Evolutionary conservation across 2,113 vertebrate species (phyloP).

Genomic region (Cryptomyrus ogoouensis): DNA sequence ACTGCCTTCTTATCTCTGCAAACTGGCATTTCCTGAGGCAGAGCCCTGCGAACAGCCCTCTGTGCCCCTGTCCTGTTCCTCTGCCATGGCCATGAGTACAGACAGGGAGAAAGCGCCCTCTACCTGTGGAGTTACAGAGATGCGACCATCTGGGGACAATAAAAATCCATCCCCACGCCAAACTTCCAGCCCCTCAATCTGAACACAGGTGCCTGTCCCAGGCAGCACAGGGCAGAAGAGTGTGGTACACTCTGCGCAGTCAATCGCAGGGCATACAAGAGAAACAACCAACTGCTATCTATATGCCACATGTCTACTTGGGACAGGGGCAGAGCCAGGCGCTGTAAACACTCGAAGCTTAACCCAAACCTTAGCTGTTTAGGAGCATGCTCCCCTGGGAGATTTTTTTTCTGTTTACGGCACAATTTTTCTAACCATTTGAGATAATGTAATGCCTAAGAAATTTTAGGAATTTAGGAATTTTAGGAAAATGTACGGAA

Average conservation of each 20-base stretch:
- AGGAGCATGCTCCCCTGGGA: too few relatives aligned
- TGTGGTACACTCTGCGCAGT: background rate
- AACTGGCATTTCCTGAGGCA: conserved; percentile 35
- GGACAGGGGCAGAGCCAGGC: background rate
- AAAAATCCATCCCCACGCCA: background rate
- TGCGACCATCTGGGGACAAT: background rate
- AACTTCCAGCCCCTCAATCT: background rate
- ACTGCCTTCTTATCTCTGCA: conserved; percentile 33
- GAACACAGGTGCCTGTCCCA: background rate
- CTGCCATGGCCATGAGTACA: background rate
- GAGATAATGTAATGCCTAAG: background rate
- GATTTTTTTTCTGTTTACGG: background rate
- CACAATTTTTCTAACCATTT: background rate
- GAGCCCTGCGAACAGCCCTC: background rate
- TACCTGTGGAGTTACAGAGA: background rate
- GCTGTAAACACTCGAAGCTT: background rate
- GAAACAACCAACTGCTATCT: background rate
- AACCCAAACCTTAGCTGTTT: background rate
- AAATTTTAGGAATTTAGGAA: too few relatives aligned
- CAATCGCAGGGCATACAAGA: background rate
- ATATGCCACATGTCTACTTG: background rate
- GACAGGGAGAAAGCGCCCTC: background rate
- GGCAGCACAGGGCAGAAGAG: background rate
- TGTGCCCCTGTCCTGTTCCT: background rate
- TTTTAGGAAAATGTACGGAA: background rate